These are phyloP conservation scores for Girardia tigrina DNA, from an alignment of 2,888 invertebrate species.

Conservation along the genomic window DNA sequence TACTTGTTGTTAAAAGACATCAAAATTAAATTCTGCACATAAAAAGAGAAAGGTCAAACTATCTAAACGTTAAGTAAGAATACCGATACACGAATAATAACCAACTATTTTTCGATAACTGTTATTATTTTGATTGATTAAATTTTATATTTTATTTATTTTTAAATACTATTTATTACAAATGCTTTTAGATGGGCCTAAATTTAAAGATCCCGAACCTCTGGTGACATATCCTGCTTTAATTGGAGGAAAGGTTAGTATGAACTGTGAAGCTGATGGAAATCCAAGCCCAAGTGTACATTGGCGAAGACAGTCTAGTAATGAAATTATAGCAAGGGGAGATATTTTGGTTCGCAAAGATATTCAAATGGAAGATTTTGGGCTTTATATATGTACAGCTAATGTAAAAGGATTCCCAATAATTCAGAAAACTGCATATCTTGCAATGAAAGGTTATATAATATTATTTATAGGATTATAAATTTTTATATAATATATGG, in stretches of 20 bases:
- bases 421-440: neutral
- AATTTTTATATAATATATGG: too few relatives aligned
- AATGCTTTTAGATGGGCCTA: neutral
- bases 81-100: too few relatives aligned
- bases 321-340: neutral
- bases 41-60: too few relatives aligned
- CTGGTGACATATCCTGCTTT: neutral
- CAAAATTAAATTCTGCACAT: too few relatives aligned
- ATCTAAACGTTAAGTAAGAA: too few relatives aligned
- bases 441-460: neutral
- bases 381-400: neutral
- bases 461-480: too few relatives aligned
- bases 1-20: too few relatives aligned
- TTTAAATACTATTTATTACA: too few relatives aligned
- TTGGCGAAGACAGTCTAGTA: neutral
- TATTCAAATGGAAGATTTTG: slow-evolving; percentile 5
- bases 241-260: neutral
- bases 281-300: neutral
- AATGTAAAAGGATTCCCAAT: neutral
- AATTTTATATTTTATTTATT: too few relatives aligned
- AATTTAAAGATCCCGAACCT: neutral
- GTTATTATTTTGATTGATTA: too few relatives aligned
- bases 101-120: too few relatives aligned
- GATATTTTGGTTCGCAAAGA: neutral
- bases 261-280: neutral